phyloP scores from a whole-genome alignment of 92 coral and sea anemone species.

The Siderastrea radians region DNA sequence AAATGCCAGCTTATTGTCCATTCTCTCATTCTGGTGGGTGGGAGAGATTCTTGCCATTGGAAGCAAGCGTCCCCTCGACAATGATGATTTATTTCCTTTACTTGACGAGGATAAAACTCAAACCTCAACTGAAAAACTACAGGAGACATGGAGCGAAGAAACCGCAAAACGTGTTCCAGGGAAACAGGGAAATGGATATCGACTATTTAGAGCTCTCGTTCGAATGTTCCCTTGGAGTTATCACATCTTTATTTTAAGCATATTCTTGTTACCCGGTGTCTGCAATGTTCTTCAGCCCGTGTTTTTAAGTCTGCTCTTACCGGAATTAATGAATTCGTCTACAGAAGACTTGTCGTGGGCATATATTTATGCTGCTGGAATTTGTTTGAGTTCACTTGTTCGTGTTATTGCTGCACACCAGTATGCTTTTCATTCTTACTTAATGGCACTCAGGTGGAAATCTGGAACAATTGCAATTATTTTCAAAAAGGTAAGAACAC shows the following conservation, averaged over 20 bases:
- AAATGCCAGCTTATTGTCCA: constrained; percentile 51
- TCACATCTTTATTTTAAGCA: constrained; percentile 29
- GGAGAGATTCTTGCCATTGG: constrained; percentile 48
- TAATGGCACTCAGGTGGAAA: constrained; percentile 71
- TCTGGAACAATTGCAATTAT: constrained; percentile 70
- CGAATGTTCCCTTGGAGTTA: constrained; percentile 46
- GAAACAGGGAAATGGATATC: neutral
- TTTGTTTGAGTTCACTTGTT: constrained; percentile 58
- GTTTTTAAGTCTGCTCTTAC: constrained; percentile 61
- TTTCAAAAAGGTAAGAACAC: constrained; percentile 59
- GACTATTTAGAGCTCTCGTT: constrained; percentile 57
- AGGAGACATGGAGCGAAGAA: constrained; percentile 51
- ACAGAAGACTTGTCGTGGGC: constrained; percentile 26
- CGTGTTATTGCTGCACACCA: constrained; percentile 54
- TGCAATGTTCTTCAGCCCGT: constrained; percentile 72
- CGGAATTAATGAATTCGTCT: constrained; percentile 43
- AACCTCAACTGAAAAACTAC: constrained; percentile 40
- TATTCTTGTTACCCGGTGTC: constrained; percentile 40
- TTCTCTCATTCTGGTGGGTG: constrained; percentile 70
- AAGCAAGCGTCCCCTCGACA: constrained; percentile 66
- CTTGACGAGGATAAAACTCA: constrained; percentile 60
- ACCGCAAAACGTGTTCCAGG: neutral
- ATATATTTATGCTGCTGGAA: constrained; percentile 74
- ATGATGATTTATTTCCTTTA: constrained; percentile 60
- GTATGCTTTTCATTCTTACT: constrained; percentile 9